Percentiles rank a stretch among this genome's conserved stretches.
These are phyloP conservation scores for Tor tambroides DNA, from an alignment of 2,113 vertebrate genomes.

Conservation along the genomic window DNA sequence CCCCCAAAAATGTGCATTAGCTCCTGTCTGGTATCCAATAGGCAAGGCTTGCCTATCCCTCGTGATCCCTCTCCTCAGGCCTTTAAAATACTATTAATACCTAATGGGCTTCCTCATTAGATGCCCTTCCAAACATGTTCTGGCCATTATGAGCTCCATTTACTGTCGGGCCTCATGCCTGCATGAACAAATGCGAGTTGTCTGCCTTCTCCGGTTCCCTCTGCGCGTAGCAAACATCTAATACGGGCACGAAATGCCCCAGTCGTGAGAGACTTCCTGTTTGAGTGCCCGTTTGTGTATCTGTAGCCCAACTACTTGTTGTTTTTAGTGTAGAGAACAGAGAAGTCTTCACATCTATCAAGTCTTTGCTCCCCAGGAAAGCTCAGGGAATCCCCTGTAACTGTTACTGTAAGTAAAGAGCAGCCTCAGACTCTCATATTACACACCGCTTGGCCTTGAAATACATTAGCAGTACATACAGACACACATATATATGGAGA, in stretches of 20 bases:
- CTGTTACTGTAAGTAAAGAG: constrained; percentile 4
- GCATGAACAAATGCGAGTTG: constrained; percentile 64
- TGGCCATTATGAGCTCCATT: constrained; percentile 72
- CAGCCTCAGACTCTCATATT: not conserved
- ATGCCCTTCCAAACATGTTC: constrained; percentile 69
- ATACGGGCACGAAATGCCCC: constrained; percentile 66
- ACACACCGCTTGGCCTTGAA: constrained; percentile 13
- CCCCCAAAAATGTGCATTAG: not conserved
- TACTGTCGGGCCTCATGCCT: constrained; percentile 67
- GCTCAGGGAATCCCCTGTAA: constrained; percentile 10
- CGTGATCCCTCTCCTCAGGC: constrained; percentile 63
- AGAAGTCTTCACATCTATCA: not conserved
- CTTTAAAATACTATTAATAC: constrained; percentile 75
- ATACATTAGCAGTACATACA: constrained; percentile 5
- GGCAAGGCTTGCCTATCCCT: constrained; percentile 51
- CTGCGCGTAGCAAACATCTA: constrained; percentile 63
- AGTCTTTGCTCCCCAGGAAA: not conserved
- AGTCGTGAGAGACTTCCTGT: constrained; percentile 47
- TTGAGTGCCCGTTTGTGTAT: constrained; percentile 11
- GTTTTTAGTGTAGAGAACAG: constrained; percentile 48
- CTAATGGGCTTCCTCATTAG: constrained; percentile 78
- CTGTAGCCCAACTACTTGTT: constrained; percentile 63
- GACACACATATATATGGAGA: not conserved
- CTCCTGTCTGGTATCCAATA: constrained; percentile 54
- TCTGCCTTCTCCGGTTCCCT: constrained; percentile 64